Evolutionary conservation across 2,797 vertebrate genomes (phyloP).

Genomic region (Melanotaenia maccullochi): DNA sequence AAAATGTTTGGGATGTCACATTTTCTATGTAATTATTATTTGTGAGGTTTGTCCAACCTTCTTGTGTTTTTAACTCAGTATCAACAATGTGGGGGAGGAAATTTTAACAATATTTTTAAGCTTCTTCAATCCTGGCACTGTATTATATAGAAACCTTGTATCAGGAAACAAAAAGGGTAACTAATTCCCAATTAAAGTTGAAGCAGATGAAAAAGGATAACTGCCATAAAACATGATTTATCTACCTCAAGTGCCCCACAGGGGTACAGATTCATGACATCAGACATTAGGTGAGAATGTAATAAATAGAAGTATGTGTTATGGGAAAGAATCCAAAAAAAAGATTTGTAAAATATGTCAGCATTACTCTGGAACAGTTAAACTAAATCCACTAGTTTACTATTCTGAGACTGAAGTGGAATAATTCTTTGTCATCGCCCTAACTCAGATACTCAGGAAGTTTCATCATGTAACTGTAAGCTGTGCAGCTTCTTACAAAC

Average conservation of each 20-base stretch:
- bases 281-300: neutral
- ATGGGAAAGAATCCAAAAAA: neutral
- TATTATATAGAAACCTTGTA: neutral
- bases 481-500: slow-evolving; percentile 12
- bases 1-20: too few species aligned
- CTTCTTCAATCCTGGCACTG: too few species aligned
- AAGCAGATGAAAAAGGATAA: neutral
- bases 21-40: too few species aligned
- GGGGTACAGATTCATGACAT: slow-evolving; percentile 13
- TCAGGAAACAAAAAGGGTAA: neutral
- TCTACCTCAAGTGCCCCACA: neutral
- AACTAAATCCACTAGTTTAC: neutral
- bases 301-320: too few species aligned
- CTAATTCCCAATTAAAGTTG: neutral
- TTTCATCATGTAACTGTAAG: slow-evolving; percentile 40
- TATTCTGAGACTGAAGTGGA: slow-evolving; percentile 1
- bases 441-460: slow-evolving; percentile 13
- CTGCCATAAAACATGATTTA: neutral
- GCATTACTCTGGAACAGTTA: neutral
- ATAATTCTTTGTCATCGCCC: neutral
- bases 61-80: too few species aligned
- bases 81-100: too few species aligned
- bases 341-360: neutral
- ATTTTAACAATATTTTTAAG: too few species aligned
- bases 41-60: too few species aligned